These are phyloP conservation scores for Fundulus diaphanus DNA, from an alignment of 2,797 vertebrate species.

Conservation along the genomic window DNA sequence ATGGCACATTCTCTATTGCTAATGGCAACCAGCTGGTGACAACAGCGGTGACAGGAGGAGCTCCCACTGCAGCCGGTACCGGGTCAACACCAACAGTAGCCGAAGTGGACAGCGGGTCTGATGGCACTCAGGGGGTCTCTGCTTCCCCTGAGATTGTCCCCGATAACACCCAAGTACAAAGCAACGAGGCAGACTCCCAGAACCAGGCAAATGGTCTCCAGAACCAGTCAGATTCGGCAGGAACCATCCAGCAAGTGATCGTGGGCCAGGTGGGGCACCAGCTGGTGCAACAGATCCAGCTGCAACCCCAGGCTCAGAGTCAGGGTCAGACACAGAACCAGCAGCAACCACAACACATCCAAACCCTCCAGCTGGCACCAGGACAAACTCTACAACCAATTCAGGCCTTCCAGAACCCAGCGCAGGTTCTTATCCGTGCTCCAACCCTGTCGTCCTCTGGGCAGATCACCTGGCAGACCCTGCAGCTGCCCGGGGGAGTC, in stretches of 20 bases:
- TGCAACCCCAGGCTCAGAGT: conserved; percentile 88
- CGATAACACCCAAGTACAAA: conserved; percentile 83
- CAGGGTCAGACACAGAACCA: conserved; percentile 86
- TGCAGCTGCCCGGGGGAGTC: conserved; percentile 94
- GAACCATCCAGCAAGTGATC: conserved; percentile 94
- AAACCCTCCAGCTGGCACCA: conserved; percentile 90
- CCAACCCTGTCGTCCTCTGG: conserved; percentile 95
- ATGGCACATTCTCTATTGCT: conserved; percentile 89
- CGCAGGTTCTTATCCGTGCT: conserved; percentile 96
- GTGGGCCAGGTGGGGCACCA: conserved; percentile 92
- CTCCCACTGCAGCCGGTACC: conserved; percentile 82
- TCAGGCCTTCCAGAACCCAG: conserved; percentile 93
- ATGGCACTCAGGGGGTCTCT: conserved; percentile 85
- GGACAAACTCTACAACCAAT: conserved; percentile 95
- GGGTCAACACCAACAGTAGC: conserved; percentile 78
- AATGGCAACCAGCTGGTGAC: conserved; percentile 92
- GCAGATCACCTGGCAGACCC: conserved; percentile 98
- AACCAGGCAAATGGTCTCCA: conserved; percentile 92
- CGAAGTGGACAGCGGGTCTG: conserved; percentile 85
- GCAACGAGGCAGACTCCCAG: conserved; percentile 79
- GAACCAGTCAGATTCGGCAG: conserved; percentile 82
- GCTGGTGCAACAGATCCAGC: conserved; percentile 95
- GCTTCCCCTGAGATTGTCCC: conserved; percentile 60
- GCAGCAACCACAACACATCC: conserved; percentile 81
- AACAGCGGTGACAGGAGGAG: conserved; percentile 84